Evolutionary conservation across 2,888 invertebrate species (phyloP).

Genomic region (Tetragnatha montana): DNA sequence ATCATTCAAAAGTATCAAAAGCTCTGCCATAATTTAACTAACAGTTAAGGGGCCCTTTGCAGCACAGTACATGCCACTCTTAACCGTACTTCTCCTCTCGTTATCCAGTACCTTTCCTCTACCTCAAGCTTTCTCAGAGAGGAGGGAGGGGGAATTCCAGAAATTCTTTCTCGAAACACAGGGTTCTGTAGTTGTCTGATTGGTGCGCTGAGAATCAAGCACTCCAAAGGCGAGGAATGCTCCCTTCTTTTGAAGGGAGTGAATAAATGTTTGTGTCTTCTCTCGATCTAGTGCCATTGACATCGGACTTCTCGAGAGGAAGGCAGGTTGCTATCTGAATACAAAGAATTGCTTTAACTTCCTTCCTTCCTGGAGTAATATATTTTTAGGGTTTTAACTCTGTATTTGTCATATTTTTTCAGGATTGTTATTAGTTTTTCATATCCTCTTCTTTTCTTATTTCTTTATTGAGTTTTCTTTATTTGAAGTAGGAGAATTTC

Average conservation of each 20-base stretch:
- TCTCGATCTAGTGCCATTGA: neutral
- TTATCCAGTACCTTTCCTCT: neutral
- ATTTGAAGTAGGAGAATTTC: no score
- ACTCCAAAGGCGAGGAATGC: neutral
- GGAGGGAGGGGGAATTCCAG: neutral
- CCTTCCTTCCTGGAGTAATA: no score
- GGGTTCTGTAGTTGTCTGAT: neutral
- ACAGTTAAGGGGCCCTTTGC: no score
- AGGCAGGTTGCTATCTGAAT: no score
- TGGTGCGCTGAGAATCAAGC: neutral
- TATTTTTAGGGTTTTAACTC: no score
- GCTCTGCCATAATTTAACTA: no score
- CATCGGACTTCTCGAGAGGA: neutral
- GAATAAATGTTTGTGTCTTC: neutral
- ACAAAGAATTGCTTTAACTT: no score
- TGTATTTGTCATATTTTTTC: no score
- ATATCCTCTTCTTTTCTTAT: no score
- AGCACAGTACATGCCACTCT: neutral
- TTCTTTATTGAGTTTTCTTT: no score
- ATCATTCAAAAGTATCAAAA: no score
- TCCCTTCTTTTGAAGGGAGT: neutral
- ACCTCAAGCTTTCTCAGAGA: neutral
- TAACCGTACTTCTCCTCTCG: neutral
- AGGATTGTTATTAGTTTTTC: no score
- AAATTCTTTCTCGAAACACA: neutral